Evolutionary conservation across 2,113 vertebrate genomes (phyloP), one percentile per base, ranked within the genome.

Genomic region (Sarotherodon lohbergeri): DNA sequence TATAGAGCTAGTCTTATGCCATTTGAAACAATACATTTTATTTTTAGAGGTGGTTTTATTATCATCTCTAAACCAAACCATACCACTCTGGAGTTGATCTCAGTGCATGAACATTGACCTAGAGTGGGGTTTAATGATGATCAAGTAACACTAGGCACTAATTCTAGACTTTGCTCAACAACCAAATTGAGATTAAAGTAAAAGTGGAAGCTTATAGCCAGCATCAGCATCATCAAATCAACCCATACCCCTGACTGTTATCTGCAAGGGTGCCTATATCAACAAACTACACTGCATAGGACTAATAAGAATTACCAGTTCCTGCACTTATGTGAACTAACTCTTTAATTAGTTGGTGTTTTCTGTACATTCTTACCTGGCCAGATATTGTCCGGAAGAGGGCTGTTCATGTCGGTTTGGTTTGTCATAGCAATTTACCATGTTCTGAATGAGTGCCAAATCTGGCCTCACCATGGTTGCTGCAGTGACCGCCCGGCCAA

Each of bases 341-440:
- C 54, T 14, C 19, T 73, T 73, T 55, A 5, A 54, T 14, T 24
- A 46, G 27, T 90, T 36, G 7, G 79, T 95, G 41, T 97, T 1
- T 36, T 46, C 3, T 79, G 57, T 86, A 66, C 73, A 50, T 29
- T 19, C 79, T 71, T 95, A 97, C 96, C 96, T 96, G 93, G 95
- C 71, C 50, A 96, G 94, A 85, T 66, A 97, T 84, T 4, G 98
- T 97, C 93, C 98, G 88, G 3, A 98, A 85, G 92, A 98, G 46
- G 96, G 93, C 2, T 93, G 86, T 0, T 97, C 91, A 0, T 83
- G 88, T 27, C 84, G 88, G 4, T 68, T 94, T 3, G 73, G 95
- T 55, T 90, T 95, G 90, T 97, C 96, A 0, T 96, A 95, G 89
- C 98, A 99, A 90, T 93, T 97, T 68, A 96, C 93, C 56, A 73